Base-by-base conservation (phyloP, 1,140 invertebrate genomes). In the Calycopis cecrops region DNA sequence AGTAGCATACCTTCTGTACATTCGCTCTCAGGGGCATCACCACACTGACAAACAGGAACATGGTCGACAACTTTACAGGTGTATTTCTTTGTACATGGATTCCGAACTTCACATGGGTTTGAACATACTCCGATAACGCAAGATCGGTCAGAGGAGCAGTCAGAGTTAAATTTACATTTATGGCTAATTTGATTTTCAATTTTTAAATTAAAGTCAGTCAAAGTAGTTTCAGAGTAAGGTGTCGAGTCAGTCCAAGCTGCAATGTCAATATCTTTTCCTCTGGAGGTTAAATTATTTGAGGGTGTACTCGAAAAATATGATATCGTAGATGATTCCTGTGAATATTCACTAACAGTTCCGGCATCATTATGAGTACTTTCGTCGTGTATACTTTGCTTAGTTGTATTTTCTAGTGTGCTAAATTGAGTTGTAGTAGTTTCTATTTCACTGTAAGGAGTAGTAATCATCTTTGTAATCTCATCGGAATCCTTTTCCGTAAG, bases 11-110 rank as follows among this genome's bases (percentile, higher is more conserved):
- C 88, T 89, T 79, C 85, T 67, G 63, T 69, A 73, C 88, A 89
- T 73, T 80, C 67, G 73, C 74, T 66, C 63, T 71, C 79, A 68
- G 69, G 72, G 67, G 68, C 65, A 64, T 69, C 73, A 70, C 80
- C 67, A 77, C 93, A 95, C 44, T 91, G 90, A 82, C 94, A 95
- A 55, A 91, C 89, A 38, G 92, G 90, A 52, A 90, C 89, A 79
- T 94, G 93, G 83, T 93, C 92, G 55, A 91, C 87, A 40, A 91
- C 91, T 48, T 88, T 89, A 85, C 94, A 95, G 60, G 91, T 82
- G 48, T 92, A 91, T 65, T 91, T 91, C 62, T 91, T 81, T 62
- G 92, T 92, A 82, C 94, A 95, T 49, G 91, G 90, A 54, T 89
- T 91, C 48, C 71, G 81, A 63, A 72, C 79, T 65, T 89, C 79